Conservation (phyloP, 2,888 invertebrate genomes). For the Andrena hattorfiana region DNA sequence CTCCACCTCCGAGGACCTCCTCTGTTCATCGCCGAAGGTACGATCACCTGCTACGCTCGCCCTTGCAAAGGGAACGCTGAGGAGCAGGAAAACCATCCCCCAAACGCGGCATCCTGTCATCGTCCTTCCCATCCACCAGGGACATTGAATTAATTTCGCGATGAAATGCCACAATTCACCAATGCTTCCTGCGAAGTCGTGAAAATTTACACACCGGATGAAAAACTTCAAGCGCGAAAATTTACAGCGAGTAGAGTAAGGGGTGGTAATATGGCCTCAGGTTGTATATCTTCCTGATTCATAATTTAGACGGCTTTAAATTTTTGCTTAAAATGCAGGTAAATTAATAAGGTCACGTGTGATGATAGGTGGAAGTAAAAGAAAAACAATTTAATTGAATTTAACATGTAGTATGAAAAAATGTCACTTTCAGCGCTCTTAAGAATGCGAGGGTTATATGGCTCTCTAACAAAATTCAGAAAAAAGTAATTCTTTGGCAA, state of each 20-base stretch:
- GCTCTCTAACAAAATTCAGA: too few relatives aligned
- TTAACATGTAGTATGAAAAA: too few relatives aligned
- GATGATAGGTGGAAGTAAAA: too few relatives aligned
- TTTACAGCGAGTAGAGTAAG: background rate
- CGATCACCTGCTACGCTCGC: conserved; percentile 29
- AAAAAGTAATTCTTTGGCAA: too few relatives aligned
- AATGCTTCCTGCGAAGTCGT: conserved; percentile 12
- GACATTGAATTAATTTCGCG: conserved; percentile 69
- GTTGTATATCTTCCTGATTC: too few relatives aligned
- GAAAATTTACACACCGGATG: background rate
- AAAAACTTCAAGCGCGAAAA: background rate
- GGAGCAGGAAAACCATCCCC: conserved; percentile 59
- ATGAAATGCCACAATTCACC: background rate
- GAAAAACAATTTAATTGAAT: too few relatives aligned
- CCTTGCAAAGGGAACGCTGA: conserved; percentile 29
- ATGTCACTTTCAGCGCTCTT: too few relatives aligned
- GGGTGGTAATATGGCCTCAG: too few relatives aligned
- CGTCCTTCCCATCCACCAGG: conserved; percentile 64
- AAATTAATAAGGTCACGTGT: too few relatives aligned
- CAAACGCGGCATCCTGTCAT: conserved; percentile 75
- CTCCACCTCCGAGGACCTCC: conserved; percentile 45
- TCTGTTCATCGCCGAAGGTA: conserved; percentile 40
- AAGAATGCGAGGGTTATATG: too few relatives aligned
- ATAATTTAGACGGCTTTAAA: too few relatives aligned
- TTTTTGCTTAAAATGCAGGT: too few relatives aligned